These are phyloP conservation scores for Chelonus insularis DNA, from an alignment of 1,140 invertebrate genomes.

Conservation along the genomic window DNA sequence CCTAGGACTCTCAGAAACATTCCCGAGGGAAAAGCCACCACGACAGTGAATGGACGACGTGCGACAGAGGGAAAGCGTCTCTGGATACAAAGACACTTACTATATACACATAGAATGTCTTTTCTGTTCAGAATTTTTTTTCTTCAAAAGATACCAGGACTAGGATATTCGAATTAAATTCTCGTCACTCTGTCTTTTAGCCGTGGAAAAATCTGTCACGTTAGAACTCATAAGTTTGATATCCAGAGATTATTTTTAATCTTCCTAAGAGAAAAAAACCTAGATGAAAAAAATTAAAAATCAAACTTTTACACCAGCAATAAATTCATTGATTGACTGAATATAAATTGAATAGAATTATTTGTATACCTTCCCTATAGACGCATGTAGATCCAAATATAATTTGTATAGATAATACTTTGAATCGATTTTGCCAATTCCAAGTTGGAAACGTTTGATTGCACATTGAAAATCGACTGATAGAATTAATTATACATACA, in stretches of 20 bases:
- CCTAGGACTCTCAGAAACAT: background rate
- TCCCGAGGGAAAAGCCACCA: background rate
- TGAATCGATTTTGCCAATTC: background rate
- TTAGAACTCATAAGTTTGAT: background rate
- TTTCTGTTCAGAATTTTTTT: background rate
- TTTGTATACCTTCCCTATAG: too few species aligned
- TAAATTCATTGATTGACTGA: too few species aligned
- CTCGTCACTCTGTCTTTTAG: background rate
- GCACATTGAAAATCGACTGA: too few species aligned
- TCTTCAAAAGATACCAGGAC: background rate
- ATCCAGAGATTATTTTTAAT: background rate
- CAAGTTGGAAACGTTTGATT: background rate
- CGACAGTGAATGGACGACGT: background rate
- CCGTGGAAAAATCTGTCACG: background rate
- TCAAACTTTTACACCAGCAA: too few species aligned
- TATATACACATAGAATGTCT: background rate
- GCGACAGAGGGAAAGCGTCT: constrained; percentile 1
- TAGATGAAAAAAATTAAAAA: too few species aligned
- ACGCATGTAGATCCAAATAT: too few species aligned
- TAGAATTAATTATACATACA: background rate
- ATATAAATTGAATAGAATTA: too few species aligned
- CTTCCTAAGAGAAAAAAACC: background rate
- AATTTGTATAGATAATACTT: too few species aligned
- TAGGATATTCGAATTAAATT: constrained; percentile 2
- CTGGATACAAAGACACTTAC: background rate